phyloP scores from a whole-genome alignment of 2,888 invertebrate species.

The Lochmaea crataegi region DNA sequence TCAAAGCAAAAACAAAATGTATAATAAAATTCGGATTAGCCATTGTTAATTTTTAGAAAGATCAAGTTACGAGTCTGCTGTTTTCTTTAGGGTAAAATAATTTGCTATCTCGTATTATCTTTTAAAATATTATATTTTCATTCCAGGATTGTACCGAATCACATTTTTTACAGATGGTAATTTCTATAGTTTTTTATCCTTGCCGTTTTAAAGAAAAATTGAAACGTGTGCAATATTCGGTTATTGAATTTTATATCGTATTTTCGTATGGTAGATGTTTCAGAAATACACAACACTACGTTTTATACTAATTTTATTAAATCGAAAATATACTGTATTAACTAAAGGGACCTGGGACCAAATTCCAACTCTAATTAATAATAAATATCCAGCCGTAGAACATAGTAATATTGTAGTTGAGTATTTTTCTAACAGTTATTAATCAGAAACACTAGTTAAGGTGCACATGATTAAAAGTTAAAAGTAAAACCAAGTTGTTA shows the following conservation, averaged over 20 bases:
- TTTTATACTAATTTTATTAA: slow-evolving; percentile 2
- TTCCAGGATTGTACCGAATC: not conserved
- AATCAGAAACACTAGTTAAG: too few relatives aligned
- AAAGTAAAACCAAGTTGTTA: too few relatives aligned
- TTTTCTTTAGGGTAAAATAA: not conserved
- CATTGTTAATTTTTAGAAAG: too few relatives aligned
- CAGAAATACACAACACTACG: slow-evolving; percentile 33
- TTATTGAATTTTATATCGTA: slow-evolving; percentile 38
- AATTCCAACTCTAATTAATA: not conserved
- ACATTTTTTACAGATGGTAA: not conserved
- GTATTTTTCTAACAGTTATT: too few relatives aligned
- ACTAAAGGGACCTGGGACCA: slow-evolving; percentile 14
- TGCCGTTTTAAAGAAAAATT: slow-evolving; percentile 35
- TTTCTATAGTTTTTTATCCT: slow-evolving; percentile 25
- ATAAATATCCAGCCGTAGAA: not conserved
- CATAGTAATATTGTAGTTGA: not conserved
- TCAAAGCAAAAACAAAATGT: too few relatives aligned
- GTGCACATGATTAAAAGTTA: too few relatives aligned
- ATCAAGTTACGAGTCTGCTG: too few relatives aligned
- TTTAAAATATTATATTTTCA: not conserved
- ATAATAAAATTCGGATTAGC: too few relatives aligned
- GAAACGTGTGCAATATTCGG: slow-evolving; percentile 51
- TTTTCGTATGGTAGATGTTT: slow-evolving; percentile 31
- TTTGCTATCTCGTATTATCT: slow-evolving; percentile 1
- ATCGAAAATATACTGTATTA: not conserved